Conservation (phyloP, 1,140 invertebrate species). For the Popillia japonica region DNA sequence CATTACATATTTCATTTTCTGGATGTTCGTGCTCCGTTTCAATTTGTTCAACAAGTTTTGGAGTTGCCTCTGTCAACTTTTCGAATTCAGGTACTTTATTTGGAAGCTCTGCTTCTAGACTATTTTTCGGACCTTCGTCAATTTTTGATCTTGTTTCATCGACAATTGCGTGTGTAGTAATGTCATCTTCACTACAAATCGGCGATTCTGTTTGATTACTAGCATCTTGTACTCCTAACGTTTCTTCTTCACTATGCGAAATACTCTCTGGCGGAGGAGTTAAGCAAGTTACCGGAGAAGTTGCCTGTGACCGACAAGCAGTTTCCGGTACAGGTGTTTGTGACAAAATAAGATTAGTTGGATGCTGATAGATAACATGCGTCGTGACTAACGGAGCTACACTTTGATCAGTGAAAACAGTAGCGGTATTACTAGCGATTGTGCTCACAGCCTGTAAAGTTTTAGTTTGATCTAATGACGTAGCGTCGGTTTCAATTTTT, state of each 20-base stretch:
- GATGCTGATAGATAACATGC: slow-evolving; percentile 66
- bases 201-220: slow-evolving; percentile 81
- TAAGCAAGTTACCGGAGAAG: slow-evolving; percentile 66
- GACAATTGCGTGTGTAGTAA: slow-evolving; percentile 45
- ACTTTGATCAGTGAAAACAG: slow-evolving; percentile 59
- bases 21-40: neutral
- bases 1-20: slow-evolving; percentile 13
- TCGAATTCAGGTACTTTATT: slow-evolving; percentile 42
- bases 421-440: slow-evolving; percentile 62
- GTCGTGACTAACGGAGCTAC: slow-evolving; percentile 60
- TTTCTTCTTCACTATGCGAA: slow-evolving; percentile 57
- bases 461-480: slow-evolving; percentile 65
- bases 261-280: slow-evolving; percentile 69
- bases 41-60: neutral
- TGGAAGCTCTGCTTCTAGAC: slow-evolving; percentile 40
- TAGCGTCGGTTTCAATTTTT: slow-evolving; percentile 72
- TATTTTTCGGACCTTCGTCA: slow-evolving; percentile 36
- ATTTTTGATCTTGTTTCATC: slow-evolving; percentile 45
- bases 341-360: slow-evolving; percentile 59
- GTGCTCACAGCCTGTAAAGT: slow-evolving; percentile 66
- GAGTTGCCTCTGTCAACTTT: neutral
- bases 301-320: slow-evolving; percentile 66
- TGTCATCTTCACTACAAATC: slow-evolving; percentile 66
- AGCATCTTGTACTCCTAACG: slow-evolving; percentile 73
- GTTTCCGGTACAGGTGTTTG: slow-evolving; percentile 54